These are phyloP conservation scores for Semicossyphus pulcher DNA, from an alignment of 2,113 vertebrate species.

Conservation along the genomic window DNA sequence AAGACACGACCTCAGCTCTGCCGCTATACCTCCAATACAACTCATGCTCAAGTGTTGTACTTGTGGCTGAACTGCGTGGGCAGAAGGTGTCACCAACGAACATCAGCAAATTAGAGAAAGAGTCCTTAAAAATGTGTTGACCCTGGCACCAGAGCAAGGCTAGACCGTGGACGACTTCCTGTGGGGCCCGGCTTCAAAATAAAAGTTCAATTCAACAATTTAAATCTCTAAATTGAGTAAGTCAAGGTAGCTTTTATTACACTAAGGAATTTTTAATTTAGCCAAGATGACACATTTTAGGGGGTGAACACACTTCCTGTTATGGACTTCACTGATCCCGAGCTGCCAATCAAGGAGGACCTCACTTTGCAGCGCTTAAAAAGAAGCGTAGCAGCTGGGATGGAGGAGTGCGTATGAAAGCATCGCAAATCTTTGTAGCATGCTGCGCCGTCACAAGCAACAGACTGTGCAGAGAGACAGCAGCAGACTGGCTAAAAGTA, in stretches of 20 bases:
- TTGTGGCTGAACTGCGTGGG: constrained; percentile 19
- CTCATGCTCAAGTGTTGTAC: constrained; percentile 6
- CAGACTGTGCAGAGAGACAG: constrained; percentile 25
- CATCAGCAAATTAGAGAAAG: constrained; percentile 38
- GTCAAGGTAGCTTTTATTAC: not conserved
- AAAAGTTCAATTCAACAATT: not conserved
- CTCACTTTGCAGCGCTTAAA: constrained; percentile 33
- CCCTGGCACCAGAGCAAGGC: not conserved
- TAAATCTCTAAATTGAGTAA: too few species aligned
- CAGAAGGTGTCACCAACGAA: constrained; percentile 45
- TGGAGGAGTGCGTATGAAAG: constrained; percentile 44
- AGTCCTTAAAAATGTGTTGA: constrained; percentile 31
- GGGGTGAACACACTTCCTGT: constrained; percentile 26
- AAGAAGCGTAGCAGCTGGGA: constrained; percentile 31
- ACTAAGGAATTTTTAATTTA: constrained; percentile 14
- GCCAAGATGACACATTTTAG: constrained; percentile 22
- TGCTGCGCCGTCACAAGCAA: constrained; percentile 14
- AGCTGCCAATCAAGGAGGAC: constrained; percentile 54
- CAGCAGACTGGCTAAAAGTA: constrained; percentile 29
- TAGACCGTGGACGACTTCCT: not conserved
- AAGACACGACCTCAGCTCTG: constrained; percentile 16
- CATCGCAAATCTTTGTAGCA: constrained; percentile 34
- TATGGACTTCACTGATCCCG: constrained; percentile 29
- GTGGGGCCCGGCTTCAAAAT: not conserved
- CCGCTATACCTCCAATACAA: not conserved